Evolutionary conservation across 2,797 vertebrate species (phyloP).

Genomic region (Pelobates cultripes): DNA sequence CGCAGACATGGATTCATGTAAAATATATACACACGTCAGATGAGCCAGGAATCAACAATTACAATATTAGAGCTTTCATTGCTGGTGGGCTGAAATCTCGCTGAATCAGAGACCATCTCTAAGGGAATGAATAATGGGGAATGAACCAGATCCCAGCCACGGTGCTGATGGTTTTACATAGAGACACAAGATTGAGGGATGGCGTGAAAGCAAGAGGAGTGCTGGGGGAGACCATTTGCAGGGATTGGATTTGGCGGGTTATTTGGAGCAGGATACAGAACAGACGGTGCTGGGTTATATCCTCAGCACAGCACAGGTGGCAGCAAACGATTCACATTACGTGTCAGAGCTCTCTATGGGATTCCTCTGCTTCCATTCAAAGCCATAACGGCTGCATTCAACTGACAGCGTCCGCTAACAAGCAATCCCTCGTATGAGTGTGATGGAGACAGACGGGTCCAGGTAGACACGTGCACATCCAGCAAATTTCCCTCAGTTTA

Average conservation of each 20-base stretch:
- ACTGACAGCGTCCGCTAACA: constrained; percentile 5
- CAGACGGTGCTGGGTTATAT: constrained; percentile 28
- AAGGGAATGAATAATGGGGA: background rate
- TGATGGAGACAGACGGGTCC: background rate
- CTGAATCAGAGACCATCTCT: background rate
- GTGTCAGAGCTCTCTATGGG: constrained; percentile 15
- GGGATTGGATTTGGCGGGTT: background rate
- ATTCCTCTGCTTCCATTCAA: constrained; percentile 15
- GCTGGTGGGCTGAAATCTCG: background rate
- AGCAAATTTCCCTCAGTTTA: too few relatives aligned
- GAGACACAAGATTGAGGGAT: constrained; percentile 38
- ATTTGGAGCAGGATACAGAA: constrained; percentile 16
- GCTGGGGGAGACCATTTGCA: too few relatives aligned
- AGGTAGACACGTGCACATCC: background rate
- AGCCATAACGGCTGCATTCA: background rate
- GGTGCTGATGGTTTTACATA: constrained; percentile 22
- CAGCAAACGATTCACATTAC: constrained; percentile 24
- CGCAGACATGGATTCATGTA: too few relatives aligned
- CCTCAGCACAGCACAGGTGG: constrained; percentile 26
- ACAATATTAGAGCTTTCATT: too few relatives aligned
- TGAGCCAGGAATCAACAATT: too few relatives aligned
- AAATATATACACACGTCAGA: too few relatives aligned
- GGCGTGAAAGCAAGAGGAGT: constrained; percentile 26
- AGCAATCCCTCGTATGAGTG: constrained; percentile 16
- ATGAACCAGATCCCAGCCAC: background rate